Evolutionary conservation across 2,888 invertebrate genomes (phyloP).

Genomic region (Macrophya annulata): DNA sequence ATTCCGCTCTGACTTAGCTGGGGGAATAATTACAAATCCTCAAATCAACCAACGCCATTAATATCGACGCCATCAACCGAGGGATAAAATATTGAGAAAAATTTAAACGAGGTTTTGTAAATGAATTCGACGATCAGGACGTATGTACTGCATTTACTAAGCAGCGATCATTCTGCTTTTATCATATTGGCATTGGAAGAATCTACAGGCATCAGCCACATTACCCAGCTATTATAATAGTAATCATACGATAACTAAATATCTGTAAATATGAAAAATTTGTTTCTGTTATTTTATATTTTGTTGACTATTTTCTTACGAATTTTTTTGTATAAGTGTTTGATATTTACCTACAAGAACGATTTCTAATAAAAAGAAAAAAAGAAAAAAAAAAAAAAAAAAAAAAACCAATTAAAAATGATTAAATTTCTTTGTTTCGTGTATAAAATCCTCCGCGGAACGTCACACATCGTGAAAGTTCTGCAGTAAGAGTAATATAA

Average conservation of each 20-base stretch:
- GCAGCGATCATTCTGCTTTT: constrained; percentile 23
- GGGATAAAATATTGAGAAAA: background rate
- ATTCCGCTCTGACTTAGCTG: constrained; percentile 1
- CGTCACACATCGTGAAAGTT: background rate
- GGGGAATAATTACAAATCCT: background rate
- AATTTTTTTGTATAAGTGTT: constrained; percentile 41
- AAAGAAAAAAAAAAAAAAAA: constrained; percentile 7
- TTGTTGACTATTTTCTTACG: constrained; percentile 55
- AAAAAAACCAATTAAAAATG: background rate
- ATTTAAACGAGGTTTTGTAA: background rate
- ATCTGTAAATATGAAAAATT: constrained; percentile 56
- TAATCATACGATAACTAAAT: constrained; percentile 10
- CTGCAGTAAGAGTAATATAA: background rate
- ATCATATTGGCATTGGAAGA: constrained; percentile 7
- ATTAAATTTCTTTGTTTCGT: background rate
- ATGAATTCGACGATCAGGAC: background rate
- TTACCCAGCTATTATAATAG: background rate
- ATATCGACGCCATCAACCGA: constrained; percentile 9
- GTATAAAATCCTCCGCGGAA: background rate
- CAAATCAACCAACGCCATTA: background rate
- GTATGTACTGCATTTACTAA: background rate
- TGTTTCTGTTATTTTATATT: constrained; percentile 54
- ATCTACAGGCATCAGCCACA: constrained; percentile 15
- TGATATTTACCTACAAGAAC: constrained; percentile 6
- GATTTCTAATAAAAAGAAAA: constrained; percentile 56